These are phyloP conservation scores for Serranus cabrilla DNA, from an alignment of 2,797 vertebrate genomes.

Conservation along the genomic window DNA sequence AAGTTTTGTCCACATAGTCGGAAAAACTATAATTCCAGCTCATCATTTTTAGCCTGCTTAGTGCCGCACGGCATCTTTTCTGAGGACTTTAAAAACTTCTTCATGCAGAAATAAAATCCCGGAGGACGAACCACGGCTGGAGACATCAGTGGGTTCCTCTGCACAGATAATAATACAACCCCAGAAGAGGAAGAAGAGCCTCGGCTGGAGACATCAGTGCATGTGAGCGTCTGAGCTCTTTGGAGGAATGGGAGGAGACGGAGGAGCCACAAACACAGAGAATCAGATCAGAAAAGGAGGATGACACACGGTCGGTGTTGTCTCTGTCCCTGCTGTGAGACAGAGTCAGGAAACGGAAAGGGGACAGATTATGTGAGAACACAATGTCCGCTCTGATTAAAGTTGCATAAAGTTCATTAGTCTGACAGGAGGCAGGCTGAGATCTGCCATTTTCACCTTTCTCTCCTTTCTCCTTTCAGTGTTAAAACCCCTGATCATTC, in stretches of 20 bases:
- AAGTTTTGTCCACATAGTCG: not conserved
- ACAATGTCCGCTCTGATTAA: not conserved
- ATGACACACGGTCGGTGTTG: not conserved
- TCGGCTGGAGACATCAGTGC: not conserved
- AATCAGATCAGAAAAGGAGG: not conserved
- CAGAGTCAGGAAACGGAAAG: not conserved
- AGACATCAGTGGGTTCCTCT: not conserved
- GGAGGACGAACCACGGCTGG: not conserved
- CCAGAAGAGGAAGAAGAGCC: no score
- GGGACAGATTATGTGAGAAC: not conserved
- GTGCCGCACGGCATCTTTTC: not conserved
- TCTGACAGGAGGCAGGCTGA: not conserved
- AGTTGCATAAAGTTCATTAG: not conserved
- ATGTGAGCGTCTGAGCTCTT: slow-evolving; percentile 16
- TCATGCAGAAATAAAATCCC: not conserved
- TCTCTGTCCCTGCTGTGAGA: not conserved
- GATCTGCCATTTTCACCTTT: not conserved
- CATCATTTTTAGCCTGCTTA: slow-evolving; percentile 2
- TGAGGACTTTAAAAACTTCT: not conserved
- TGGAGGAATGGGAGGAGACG: slow-evolving; percentile 41
- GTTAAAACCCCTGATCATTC: not conserved
- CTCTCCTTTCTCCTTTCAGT: not conserved
- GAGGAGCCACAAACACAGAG: not conserved
- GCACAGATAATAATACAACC: no score
- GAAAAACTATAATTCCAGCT: not conserved